A percentile compares a stretch with the other conserved stretches of the same genome.
These are phyloP conservation scores for Malurus splendens DNA, from an alignment of 2,797 vertebrate genomes.

Conservation along the genomic window DNA sequence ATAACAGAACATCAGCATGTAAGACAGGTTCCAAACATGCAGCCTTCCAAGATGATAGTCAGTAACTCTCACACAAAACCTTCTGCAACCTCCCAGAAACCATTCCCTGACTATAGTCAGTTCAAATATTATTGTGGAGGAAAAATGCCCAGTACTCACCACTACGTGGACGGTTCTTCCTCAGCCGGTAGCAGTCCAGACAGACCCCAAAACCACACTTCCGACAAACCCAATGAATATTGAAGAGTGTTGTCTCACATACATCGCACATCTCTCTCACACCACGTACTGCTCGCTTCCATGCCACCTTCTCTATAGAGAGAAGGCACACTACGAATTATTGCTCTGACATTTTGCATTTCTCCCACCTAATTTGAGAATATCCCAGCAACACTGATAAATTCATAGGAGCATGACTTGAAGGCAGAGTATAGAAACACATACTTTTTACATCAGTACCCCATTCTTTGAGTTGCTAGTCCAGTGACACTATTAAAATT, in stretches of 20 bases:
- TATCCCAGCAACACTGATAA: not conserved
- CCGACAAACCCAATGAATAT: conserved; percentile 98
- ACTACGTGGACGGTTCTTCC: conserved; percentile 87
- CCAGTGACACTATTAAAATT: not conserved
- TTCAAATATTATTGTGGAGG: not conserved
- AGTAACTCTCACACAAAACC: not conserved
- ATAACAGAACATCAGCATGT: not conserved
- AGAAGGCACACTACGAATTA: not conserved
- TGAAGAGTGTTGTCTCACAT: conserved; percentile 97
- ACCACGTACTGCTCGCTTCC: conserved; percentile 95
- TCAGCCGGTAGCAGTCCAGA: conserved; percentile 94
- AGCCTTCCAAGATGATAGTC: not conserved
- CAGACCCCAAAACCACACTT: conserved; percentile 98
- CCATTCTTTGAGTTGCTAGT: not conserved
- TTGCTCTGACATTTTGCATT: not conserved
- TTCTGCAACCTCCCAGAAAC: not conserved
- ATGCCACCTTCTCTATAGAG: conserved; percentile 92
- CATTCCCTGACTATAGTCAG: not conserved
- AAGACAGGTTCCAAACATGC: not conserved
- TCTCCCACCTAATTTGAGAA: not conserved
- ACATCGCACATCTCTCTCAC: conserved; percentile 98
- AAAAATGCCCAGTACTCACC: conserved; percentile 73
- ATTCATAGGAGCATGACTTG: not conserved
- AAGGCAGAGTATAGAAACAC: not conserved
- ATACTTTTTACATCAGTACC: not conserved